Evolutionary conservation across 1,140 invertebrate species (phyloP), one percentile per base, ranked within the genome.

Genomic region (Drosophila oshimai): DNA sequence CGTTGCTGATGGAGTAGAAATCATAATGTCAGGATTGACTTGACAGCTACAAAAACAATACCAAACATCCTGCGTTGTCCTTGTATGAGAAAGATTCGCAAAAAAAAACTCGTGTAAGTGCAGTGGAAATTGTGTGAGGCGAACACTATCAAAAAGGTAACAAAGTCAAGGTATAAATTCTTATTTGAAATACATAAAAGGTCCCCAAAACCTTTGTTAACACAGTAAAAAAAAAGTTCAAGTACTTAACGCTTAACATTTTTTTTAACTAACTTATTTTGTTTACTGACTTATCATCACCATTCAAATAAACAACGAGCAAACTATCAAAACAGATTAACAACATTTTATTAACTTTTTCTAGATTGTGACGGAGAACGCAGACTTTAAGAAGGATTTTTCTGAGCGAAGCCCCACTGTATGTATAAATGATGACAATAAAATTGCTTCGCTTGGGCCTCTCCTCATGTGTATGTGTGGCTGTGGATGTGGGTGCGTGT

Each of bases 401-500:
- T 13, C 20, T 29, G 65, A 50, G 58, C 33, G 12, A 18, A 39
- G 34, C 15, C 22, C 26, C 42, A 65, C 61, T 64, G 44, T 65
- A 65, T 64, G 42, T 65, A 65, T 64, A 65, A 65, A 65, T 65
- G 61, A 65, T 65, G 61, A 65, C 58, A 65, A 65, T 65, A 65
- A 64, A 64, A 65, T 65, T 33, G 61, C 28, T 50, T 29, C 9
- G 31, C 41, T 49, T 13, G 36, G 29, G 24, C 64, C 34, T 49
- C 29, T 29, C 18, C 36, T 49, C 26, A 41, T 33, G 20, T 39
- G 37, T 41, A n/a, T 33, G 12, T 72, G 41, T 53, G 54, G 36
- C 13, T 55, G 53, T 69, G 29, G n/a, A 12, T 46, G 26, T 31
- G 26, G 26, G 6, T 47, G 50, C 41, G 31, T 65, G 45, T 53